phyloP scores from a whole-genome alignment of 2,113 vertebrate genomes.

The Hyperoodon ampullatus region DNA sequence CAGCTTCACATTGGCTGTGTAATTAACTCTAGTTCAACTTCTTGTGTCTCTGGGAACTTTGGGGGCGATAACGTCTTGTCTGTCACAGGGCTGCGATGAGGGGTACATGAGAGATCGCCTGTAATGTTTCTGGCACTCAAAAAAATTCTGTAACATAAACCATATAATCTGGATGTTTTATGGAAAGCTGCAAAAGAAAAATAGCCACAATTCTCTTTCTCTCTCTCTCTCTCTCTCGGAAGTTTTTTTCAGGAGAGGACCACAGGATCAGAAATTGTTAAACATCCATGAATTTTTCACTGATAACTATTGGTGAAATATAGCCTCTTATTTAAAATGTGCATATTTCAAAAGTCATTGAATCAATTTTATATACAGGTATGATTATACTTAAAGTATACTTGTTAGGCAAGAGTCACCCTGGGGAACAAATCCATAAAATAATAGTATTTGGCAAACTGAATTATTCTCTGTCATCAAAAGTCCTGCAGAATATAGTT shows the following conservation, averaged over 20 bases:
- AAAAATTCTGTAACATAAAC: not conserved
- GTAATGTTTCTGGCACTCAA: not conserved
- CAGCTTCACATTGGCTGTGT: not conserved
- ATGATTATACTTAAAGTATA: not conserved
- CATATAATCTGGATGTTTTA: conserved; percentile 30
- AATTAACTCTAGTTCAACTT: not conserved
- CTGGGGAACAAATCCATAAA: not conserved
- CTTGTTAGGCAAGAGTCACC: not conserved
- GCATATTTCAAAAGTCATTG: not conserved
- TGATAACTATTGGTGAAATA: not conserved
- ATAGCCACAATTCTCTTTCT: conserved; percentile 7
- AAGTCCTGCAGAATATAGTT: not conserved
- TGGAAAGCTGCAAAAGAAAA: conserved; percentile 56
- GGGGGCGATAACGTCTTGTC: fast-evolving
- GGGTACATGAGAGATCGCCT: not conserved
- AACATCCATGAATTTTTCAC: not conserved
- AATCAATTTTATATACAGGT: not conserved
- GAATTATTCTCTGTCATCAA: conserved; percentile 18
- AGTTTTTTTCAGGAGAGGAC: not conserved
- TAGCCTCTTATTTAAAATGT: conserved; percentile 13
- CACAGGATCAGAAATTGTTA: not conserved
- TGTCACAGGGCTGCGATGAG: not conserved
- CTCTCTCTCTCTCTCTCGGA: too few relatives aligned
- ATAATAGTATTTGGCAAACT: not conserved
- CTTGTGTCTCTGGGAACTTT: not conserved